Base-by-base conservation (phyloP, 2,797 vertebrate species). In the Propithecus deckenii region DNA sequence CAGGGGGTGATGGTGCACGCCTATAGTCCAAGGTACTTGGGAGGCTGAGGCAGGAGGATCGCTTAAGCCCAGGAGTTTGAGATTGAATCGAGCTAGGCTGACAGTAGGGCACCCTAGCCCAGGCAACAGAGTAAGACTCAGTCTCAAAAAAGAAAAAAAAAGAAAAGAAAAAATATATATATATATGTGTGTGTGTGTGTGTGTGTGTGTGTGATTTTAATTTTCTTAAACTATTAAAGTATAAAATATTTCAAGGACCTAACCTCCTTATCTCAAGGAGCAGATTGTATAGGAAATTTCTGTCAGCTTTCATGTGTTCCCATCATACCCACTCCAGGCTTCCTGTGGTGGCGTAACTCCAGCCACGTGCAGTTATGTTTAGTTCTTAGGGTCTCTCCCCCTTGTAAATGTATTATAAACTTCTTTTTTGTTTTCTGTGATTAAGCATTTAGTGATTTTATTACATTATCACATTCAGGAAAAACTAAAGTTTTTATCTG, bases 381-480 rank as follows among this genome's bases (percentile, higher is more conserved):
- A 17, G 12, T 43, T 20, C 48, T 9, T 10, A 7, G 3, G 13
- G 7, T 43, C 41, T 76, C 32, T n/a, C 25, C 41, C 35, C 52
- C 78, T 18, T n/a, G 69, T 52, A 50, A n/a, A 35, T 52, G 13
- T n/a, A 13, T 23, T 69, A 35, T 2, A 43, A 61, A 15, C 46
- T 38, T 61, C 59, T 50, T 50, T 50, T 50, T 50, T 50, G 50
- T 50, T 50, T 50, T 48, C 76, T 43, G 12, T 48, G 76, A 78
- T 78, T 55, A 72, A 84, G 30, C 71, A 80, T 67, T 41, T 85
- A 57, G n/a, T 71, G 28, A 78, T 80, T 90, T 93, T 91, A 85
- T 22, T 43, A 17, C 41, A 76, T 57, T 46, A 35, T 50, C 30
- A 55, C 28, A 57, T 52, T 67, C 43, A 41, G 59, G 35, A 87